phyloP scores from a whole-genome alignment of 2,888 invertebrate genomes.

The Yponomeuta malinellus region DNA sequence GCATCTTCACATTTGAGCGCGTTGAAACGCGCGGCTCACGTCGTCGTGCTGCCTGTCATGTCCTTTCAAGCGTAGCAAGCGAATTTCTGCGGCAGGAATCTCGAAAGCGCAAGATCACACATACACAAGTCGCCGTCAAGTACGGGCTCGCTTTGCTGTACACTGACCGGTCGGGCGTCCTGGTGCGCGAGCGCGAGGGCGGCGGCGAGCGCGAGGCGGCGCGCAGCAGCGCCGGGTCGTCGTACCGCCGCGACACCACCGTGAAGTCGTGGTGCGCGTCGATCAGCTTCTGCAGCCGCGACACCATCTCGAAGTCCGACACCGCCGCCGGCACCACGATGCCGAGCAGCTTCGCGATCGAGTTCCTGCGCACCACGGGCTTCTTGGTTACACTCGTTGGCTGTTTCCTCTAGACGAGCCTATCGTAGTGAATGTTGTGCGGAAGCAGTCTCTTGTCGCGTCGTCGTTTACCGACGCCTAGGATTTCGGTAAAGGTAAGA shows the following conservation, averaged over 20 bases:
- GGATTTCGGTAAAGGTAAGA: too few relatives aligned
- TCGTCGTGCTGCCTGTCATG: too few relatives aligned
- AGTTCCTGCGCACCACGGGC: slow-evolving; percentile 65
- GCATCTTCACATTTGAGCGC: too few relatives aligned
- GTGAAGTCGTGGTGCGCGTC: slow-evolving; percentile 93
- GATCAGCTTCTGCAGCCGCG: slow-evolving; percentile 87
- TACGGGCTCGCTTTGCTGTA: neutral
- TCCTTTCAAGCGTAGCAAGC: too few relatives aligned
- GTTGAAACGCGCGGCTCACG: too few relatives aligned
- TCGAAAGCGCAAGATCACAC: too few relatives aligned
- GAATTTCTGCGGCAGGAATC: too few relatives aligned
- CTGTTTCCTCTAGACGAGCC: too few relatives aligned
- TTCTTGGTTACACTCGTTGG: neutral
- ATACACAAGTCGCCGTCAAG: too few relatives aligned
- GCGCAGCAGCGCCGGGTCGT: slow-evolving; percentile 60
- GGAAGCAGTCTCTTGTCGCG: too few relatives aligned
- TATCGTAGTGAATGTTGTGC: too few relatives aligned
- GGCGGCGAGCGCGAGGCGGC: slow-evolving; percentile 68
- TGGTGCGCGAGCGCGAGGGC: slow-evolving; percentile 60
- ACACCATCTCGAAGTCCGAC: slow-evolving; percentile 85
- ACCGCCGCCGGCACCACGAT: slow-evolving; percentile 78
- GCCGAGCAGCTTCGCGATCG: slow-evolving; percentile 84
- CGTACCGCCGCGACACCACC: slow-evolving; percentile 82
- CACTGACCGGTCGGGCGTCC: slow-evolving; percentile 72
- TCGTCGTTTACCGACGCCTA: too few relatives aligned